Conservation (phyloP, 2,888 invertebrate species). For the Gymnocheta viridis region DNA sequence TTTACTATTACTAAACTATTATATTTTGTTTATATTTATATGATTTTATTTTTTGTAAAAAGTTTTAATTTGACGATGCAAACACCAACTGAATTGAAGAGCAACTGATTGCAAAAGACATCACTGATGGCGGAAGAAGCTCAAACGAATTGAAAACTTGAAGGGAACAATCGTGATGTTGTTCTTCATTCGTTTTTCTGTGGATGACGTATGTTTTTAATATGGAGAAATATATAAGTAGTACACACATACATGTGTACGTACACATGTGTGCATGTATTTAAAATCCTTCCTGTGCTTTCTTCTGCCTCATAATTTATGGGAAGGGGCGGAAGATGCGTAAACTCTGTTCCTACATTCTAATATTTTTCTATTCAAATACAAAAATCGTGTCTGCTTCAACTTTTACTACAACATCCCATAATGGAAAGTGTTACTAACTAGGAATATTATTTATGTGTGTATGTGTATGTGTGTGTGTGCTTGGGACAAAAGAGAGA, state of each 20-base stretch:
- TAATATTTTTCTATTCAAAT: not conserved
- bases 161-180: slow-evolving; percentile 35
- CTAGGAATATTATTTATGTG: not conserved
- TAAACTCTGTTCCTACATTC: not conserved
- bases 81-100: slow-evolving; percentile 71
- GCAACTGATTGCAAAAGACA: slow-evolving; percentile 70
- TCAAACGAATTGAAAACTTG: slow-evolving; percentile 49
- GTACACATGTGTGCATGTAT: not conserved
- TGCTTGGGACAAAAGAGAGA: not conserved
- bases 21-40: not conserved
- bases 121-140: slow-evolving; percentile 67
- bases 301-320: not conserved
- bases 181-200: slow-evolving; percentile 43
- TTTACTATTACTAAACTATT: too few relatives aligned
- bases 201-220: slow-evolving; percentile 37
- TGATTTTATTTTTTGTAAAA: not conserved
- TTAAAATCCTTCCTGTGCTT: slow-evolving; percentile 20
- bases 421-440: slow-evolving; percentile 11
- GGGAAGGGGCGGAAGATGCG: slow-evolving; percentile 37
- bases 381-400: not conserved
- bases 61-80: slow-evolving; percentile 59
- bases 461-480: not conserved
- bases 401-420: slow-evolving; percentile 13
- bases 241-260: not conserved
- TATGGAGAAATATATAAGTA: not conserved